phyloP scores from a whole-genome alignment of 1,140 invertebrate genomes.

The Lysiphlebus fabarum region DNA sequence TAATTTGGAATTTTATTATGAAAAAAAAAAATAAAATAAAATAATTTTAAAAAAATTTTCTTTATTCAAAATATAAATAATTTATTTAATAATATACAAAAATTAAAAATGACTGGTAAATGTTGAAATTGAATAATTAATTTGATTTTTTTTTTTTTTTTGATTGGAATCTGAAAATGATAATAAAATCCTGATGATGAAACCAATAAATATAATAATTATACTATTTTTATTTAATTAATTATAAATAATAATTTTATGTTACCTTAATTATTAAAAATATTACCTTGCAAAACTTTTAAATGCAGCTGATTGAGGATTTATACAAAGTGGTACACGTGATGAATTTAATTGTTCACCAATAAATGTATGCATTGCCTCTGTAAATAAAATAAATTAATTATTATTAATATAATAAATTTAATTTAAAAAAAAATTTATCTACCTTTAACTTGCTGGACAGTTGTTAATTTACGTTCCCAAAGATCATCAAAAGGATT shows the following conservation, averaged over 20 bases:
- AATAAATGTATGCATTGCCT: conserved; percentile 98
- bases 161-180: no score
- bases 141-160: background rate
- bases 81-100: no score
- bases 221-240: background rate
- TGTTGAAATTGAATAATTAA: no score
- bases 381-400: conserved; percentile 59
- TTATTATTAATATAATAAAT: background rate
- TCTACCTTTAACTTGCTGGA: conserved; percentile 91
- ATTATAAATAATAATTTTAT: conserved; percentile 6
- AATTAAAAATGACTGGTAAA: no score
- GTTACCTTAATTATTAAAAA: conserved; percentile 1
- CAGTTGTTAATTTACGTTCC: conserved; percentile 88
- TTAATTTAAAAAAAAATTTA: no score
- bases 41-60: no score
- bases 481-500: conserved; percentile 90
- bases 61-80: no score
- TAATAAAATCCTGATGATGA: no score
- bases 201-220: no score
- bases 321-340: conserved; percentile 96
- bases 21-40: no score
- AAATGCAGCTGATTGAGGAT: conserved; percentile 97
- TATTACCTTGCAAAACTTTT: conserved; percentile 98
- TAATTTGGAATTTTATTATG: no score
- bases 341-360: conserved; percentile 90